Base-by-base conservation (phyloP, 2,113 vertebrate genomes). In the Montifringilla adamsi region DNA sequence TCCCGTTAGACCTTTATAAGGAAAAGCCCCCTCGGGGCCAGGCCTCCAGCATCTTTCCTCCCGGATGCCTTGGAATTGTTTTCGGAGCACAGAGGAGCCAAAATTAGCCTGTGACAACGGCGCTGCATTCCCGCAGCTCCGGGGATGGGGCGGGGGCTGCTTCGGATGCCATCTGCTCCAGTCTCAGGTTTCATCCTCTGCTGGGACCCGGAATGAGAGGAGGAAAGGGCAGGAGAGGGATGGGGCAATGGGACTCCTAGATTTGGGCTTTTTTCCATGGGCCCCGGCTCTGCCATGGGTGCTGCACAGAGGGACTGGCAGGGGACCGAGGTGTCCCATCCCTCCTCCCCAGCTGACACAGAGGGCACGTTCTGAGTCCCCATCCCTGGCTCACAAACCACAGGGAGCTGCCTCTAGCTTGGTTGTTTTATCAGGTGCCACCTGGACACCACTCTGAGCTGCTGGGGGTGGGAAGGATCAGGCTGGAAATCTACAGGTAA, bases 51-150 rank as follows among this genome's bases (percentile, higher is more conserved):
- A 92, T 94, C 91, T 92, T 92, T 89, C 95, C 79, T 81, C 89
- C 55, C 27, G 6, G 75, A 85, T 93, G 81, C 81, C 84, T 93
- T 39, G 69, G 85, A 85, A 90, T 92, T 95, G 91, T 91, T 92
- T 96, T 84, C 24, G 0, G 69, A 84, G 80, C 50, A 76, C 84
- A 75, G 94, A 85, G 90, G 91, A 96, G 87, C 95, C 97, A 91
- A 94, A 95, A 86, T 97, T 97, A 97, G 96, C 95, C 80, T 0
- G 56, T 96, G 97, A 97, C 95, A 91, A 88, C 94, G 86, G 75
- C 47, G 1, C 21, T 20, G 88, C 93, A 79, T 70, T 90, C 88
- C 82, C 15, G 1, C 59, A 62, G 83, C 80, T 66, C 62, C 15
- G 11, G 69, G 56, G 55, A 83, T 70, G 75, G 72, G n/a, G n/a